Conservation (phyloP, 2,113 vertebrate genomes). For the Larimichthys crocea region DNA sequence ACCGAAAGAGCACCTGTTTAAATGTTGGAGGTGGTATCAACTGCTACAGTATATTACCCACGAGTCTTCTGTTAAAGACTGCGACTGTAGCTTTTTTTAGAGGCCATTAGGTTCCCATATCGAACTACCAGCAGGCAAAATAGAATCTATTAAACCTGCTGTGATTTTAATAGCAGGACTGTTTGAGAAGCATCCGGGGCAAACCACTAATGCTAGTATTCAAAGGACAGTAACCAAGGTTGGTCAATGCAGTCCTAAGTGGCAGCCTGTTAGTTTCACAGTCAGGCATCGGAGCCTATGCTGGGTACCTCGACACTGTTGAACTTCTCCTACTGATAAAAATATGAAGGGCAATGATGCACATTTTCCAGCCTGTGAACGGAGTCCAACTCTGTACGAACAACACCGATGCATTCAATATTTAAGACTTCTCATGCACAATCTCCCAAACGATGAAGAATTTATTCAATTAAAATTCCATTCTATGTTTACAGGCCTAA, state of each 20-base stretch:
- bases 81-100: slow-evolving; percentile 9
- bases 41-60: not conserved
- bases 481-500: not conserved
- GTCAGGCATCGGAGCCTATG: not conserved
- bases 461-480: not conserved
- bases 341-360: not conserved
- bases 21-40: not conserved
- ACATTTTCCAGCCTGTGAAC: not conserved
- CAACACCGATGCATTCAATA: not conserved
- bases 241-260: slow-evolving; percentile 31
- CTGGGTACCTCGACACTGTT: slow-evolving; percentile 10
- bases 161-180: slow-evolving; percentile 49
- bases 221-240: slow-evolving; percentile 20
- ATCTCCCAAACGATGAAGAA: no score
- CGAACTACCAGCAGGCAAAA: slow-evolving; percentile 20
- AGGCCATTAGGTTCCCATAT: slow-evolving; percentile 17
- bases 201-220: slow-evolving; percentile 62
- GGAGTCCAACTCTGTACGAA: not conserved
- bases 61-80: not conserved
- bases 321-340: not conserved
- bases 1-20: not conserved
- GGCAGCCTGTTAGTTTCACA: slow-evolving; percentile 20
- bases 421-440: not conserved
- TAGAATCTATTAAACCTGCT: slow-evolving; percentile 47
- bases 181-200: slow-evolving; percentile 31